Base-by-base conservation (phyloP, 92 coral and sea anemone species). In the Epizoanthus scotinus region DNA sequence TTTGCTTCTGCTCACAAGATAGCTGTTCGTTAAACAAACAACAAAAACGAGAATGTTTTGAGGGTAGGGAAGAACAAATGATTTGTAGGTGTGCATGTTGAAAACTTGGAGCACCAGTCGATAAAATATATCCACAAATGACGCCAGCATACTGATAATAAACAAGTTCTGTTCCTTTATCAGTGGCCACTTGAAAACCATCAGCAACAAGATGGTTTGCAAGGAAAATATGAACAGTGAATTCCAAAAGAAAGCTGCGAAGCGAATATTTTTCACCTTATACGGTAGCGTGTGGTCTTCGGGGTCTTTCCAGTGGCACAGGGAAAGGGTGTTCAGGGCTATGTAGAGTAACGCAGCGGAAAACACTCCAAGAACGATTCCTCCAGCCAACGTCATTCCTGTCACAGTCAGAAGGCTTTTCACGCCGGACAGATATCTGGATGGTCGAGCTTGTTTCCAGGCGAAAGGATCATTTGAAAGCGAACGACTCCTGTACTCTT, bases 151-250 rank as follows among this genome's bases (percentile, higher is more conserved):
- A 21, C 78, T 36, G 9, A 71, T n/a, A 28, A 68, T 56, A 6
- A 70, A 36, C 34, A 82, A 24, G 21, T 82, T 70, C 8, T 53
- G 57, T 2, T 56, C 69, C 70, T 82, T 82, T 8, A 82, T 63
- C 9, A 82, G 4, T 8, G 78, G 27, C 79, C 85, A 82, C 60
- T 57, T 82, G 69, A 82, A 82, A 3, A 82, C 78, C 15, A 70
- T 18, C 2, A 29, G 21, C 79, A 82, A 21, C 55, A 83, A 0
- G 15, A 47, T 49, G 9, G 81, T 70, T 50, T 83, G 86, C 81
- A 70, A 83, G 68, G 63, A 73, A 29, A 71, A 71, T 1, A 83
- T 67, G n/a, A 61, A 18, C 6, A 61, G 73, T 12, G 54, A 56
- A 56, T 19, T 56, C 21, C n/a, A 56, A 56, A 56, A 8, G 61